Base-by-base conservation (phyloP, 1,140 invertebrate species). In the Panonychus citri region DNA sequence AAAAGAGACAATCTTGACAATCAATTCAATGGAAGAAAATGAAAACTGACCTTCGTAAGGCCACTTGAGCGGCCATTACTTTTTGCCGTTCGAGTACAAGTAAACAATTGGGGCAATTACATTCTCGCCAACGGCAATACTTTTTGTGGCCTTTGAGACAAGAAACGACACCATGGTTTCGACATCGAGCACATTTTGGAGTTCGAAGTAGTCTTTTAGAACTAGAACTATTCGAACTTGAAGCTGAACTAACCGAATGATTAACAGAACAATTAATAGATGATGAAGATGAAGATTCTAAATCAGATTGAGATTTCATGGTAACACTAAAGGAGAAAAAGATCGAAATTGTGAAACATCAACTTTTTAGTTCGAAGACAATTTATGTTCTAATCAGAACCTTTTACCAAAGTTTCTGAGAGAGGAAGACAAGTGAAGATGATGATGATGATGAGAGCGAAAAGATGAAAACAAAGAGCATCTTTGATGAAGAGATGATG, bases 11-110 rank as follows among this genome's bases (percentile, higher is more conserved):
- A 34, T 34, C 12, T 34, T 34, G 30, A 10, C 39, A 12, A 12
- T 40, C 10, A n/a, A 24, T 19, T n/a, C 1, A 46, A 55, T 43
- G 53, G 34, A 34, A 34, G 30, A 7, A 34, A 34, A n/a, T n/a
- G n/a, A 26, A n/a, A 8, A 50, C 24, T 54, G 59, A 62, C 59
- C 89, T 75, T 24, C 89, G 75, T 25, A 94, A 70, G 19, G 89
- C 89, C 27, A 94, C 88, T 79, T 83, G 74, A 54, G 91, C 91
- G 26, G 93, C 93, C 93, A 97, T 97, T n/a, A 97, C 91, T 17
- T 91, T 75, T 69, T 97, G 93, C 62, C 93, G 74, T 72, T 97
- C 93, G 0, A 91, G 91, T 54, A 98, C 96, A n/a, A 98, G 77
- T 0, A 89, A 94, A 73, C 93, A 97, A 74, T 96, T 97, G 43